Evolutionary conservation across 2,797 vertebrate genomes (phyloP), one percentile per base, ranked within the genome.

Genomic region (Brachyrhaphis roseni): DNA sequence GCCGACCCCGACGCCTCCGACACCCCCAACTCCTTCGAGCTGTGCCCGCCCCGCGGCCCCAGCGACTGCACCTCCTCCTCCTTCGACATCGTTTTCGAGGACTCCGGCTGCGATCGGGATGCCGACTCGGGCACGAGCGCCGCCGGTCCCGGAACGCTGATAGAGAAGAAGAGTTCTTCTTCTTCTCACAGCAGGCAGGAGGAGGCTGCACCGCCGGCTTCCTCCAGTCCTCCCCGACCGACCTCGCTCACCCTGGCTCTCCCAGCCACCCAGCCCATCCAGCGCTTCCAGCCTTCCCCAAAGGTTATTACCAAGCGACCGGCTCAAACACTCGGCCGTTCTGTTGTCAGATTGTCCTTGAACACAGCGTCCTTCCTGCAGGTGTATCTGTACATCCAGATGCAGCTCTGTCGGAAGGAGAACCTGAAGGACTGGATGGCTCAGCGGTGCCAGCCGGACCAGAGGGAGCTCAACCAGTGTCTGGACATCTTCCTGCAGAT

Each of bases 401-500:
- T 99, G 98, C 98, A 99, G 93, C 96, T 99, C 70, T 99, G 98
- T 91, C 88, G 98, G 73, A 99, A 99, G 81, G 98, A 99, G 91
- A 99, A 98, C 92, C 96, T 99, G 76, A 99, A 99, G 88, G 98
- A 99, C 96, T 99, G 98, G 98, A 97, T 99, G 98, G 96, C 95
- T 76, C 93, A 96, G 81, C 96, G 98, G 55, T 96, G 96, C 75
- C 80, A 92, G 23, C 92, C 98, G 0, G 97, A 98, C 90, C 97
- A 98, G 74, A 93, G 98, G 78, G 97, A 97, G 74, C 96, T 96
- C 90, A 91, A 93, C 45, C 93, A 97, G 87, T 99, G 98, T 88
- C 96, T 99, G 90, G 96, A 96, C 89, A 97, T 99, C 94, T 99
- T 99, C 89, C 89, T 99, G 89, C 98, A 99, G 95, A 99, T 99